Base-by-base conservation (phyloP, 2,888 invertebrate species). In the Shargacucullia verbasci region DNA sequence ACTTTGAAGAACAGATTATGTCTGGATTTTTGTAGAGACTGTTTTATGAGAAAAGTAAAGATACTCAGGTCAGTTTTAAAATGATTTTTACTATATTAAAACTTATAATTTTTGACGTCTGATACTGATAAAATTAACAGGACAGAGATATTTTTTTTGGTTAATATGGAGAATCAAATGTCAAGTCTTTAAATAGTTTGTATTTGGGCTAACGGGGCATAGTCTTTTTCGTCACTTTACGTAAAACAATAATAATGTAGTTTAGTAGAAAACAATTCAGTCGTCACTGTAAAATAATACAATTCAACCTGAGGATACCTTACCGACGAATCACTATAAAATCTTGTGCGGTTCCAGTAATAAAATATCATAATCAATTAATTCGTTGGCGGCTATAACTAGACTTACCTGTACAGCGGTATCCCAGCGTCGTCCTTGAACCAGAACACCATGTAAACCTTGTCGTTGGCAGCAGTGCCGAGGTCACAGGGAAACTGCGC, bases 381-480 rank as follows among this genome's bases (percentile, higher is more conserved):
- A 1, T 29, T 29, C 29, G 2, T 29, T 29, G 1, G 7, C 9
- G 1, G 1, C 1, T 29, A 29, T 29, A 9, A 33, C 0, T n/a
- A 15, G 0, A 49, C 66, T 91, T 83, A 98, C 98, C 98, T 98
- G 95, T 98, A 98, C 49, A 98, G 94, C 13, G 98, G 98, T 80
- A 97, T 97, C 48, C 97, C 98, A 50, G 97, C 97, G 80, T 97
- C 97, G 82, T 98, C 97, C 80, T 97, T 96, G 94, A 98, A 98
- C 98, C 98, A 98, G 90, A 98, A 96, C 66, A 98, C 98, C 97
- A 98, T 98, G 94, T 97, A 97, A 73, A 98, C 97, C 88, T 97
- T 97, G 91, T 98, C 98, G 88, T 97, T 96, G 79, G 95, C 95
- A 34, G 97, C 96, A 43, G 97, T 97, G 66, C 96, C 96, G 63